Base-by-base conservation (phyloP, 2,113 vertebrate genomes). In the Coreoperca whiteheadi region DNA sequence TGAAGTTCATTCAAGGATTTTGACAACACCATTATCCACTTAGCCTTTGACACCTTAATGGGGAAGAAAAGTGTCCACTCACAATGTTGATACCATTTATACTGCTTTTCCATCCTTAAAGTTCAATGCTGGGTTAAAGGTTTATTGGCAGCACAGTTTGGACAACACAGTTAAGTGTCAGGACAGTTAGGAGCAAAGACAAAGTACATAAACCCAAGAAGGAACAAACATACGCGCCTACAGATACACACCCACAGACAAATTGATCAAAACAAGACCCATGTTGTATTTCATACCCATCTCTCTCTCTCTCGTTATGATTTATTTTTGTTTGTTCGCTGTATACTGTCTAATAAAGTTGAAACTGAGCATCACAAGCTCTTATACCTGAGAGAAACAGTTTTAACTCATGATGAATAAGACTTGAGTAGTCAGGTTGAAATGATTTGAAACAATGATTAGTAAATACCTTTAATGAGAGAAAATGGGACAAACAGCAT, bases 61-160 rank as follows among this genome's bases (percentile, higher is more conserved):
- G 68, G 1, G 23, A 6, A 34, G 23, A 64, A 34, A 48, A 34
- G 20, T 56, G 18, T 50, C 54, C 30, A 20, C n/a, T 72, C n/a
- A 74, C 20, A 23, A 11, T 11, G 23, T 18, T 65, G 61, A n/a
- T 56, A 10, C 11, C 28, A 43, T 57, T 61, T 14, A 68, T 41
- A 23, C n/a, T 9, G 53, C 28, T 41, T 23, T 61, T 50, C 21
- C 12, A n/a, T 69, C 67, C n/a, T 41, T 14, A 69, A 69, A 50
- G 51, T 74, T 54, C 8, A 78, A 41, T 3, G 12, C 28, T 64
- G n/a, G 53, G n/a, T 66, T 74, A 20, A 71, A 54, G 30, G 28
- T 41, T 81, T 68, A 63, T 77, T 85, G 48, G 64, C 53, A 11
- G 59, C 23, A 57, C 59, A 41, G 65, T 70, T 48, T 80, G 43